Base-by-base conservation (phyloP, 2,888 invertebrate genomes). In the Sicus ferrugineus region DNA sequence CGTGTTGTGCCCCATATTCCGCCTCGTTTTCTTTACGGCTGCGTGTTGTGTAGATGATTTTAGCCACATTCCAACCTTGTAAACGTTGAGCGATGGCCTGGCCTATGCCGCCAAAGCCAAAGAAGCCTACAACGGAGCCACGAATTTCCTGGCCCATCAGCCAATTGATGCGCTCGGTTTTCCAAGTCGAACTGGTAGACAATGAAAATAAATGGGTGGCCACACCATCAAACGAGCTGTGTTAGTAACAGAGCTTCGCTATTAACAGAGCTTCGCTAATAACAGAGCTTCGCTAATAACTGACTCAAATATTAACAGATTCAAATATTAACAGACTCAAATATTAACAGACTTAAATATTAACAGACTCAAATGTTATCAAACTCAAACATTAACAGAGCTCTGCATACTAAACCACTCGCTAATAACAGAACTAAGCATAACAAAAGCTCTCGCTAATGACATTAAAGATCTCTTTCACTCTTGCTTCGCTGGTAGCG, bases 91-190 rank as follows among this genome's bases (percentile, higher is more conserved):
- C 94, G 14, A 96, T 92, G 67, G 92, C 92, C 76, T 90, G 89
- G 0, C 94, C 94, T 70, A 96, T 94, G 75, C 94, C 87, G 1
- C 96, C 96, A 77, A 93, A 90, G 28, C 96, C 96, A 11, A 92
- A 91, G 73, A 95, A 91, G 5, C 96, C 96, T 1, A 97, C 91
- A 0, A 92, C 94, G 5, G 95, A 89, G 31, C 89, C 90, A 0
- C 88, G 86, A 42, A 97, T 87, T 72, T 94, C 94, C 74, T 89
- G 89, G 0, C 97, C 97, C 73, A 94, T 87, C 80, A 90, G 86
- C 92, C 93, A 95, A 70, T 91, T 3, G 86, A 91, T 90, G 76
- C 90, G 90, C 78, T 91, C 90, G 0, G 86, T 87, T 70, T 87
- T 88, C 91, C 92, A 92, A 50, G 88, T 85, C 0, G 91, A 91